A percentile compares a stretch with the other conserved stretches of the same genome.
Evolutionary conservation across 2,113 vertebrate genomes (phyloP).

Genomic region (Nestor notabilis): DNA sequence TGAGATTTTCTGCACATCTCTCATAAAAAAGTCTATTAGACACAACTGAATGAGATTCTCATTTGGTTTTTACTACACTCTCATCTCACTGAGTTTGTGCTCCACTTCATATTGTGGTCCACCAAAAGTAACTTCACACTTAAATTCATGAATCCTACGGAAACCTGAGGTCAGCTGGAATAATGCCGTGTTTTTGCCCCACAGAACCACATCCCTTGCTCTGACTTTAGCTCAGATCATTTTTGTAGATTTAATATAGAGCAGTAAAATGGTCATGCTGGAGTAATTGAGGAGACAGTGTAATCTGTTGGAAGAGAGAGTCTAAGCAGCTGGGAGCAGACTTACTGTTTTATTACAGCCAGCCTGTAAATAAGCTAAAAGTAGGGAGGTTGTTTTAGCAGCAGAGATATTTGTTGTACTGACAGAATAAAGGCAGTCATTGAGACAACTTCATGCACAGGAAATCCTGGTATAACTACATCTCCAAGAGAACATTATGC

Average conservation of each 20-base stretch:
- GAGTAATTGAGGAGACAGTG: background rate
- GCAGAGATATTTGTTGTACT: background rate
- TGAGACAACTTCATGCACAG: background rate
- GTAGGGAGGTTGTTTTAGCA: background rate
- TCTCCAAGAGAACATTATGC: background rate
- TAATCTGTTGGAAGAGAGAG: background rate
- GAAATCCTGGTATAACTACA: background rate
- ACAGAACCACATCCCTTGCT: background rate
- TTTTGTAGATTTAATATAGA: background rate
- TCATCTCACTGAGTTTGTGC: background rate
- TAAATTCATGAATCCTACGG: background rate
- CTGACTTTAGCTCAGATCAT: background rate
- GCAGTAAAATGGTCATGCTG: background rate
- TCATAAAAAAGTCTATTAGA: slow-evolving; percentile 6
- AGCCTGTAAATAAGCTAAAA: background rate
- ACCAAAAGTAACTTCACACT: background rate
- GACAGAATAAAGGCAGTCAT: background rate
- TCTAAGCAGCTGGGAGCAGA: background rate
- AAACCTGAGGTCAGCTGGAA: background rate
- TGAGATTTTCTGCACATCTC: background rate
- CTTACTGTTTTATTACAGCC: background rate
- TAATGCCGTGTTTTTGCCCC: background rate
- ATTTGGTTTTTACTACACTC: background rate
- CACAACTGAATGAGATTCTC: background rate
- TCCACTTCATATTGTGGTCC: background rate